A percentile compares a stretch with the other conserved stretches of the same genome.
phyloP scores from a whole-genome alignment of 2,888 invertebrate genomes.

The Habroteleia sp. region DNA sequence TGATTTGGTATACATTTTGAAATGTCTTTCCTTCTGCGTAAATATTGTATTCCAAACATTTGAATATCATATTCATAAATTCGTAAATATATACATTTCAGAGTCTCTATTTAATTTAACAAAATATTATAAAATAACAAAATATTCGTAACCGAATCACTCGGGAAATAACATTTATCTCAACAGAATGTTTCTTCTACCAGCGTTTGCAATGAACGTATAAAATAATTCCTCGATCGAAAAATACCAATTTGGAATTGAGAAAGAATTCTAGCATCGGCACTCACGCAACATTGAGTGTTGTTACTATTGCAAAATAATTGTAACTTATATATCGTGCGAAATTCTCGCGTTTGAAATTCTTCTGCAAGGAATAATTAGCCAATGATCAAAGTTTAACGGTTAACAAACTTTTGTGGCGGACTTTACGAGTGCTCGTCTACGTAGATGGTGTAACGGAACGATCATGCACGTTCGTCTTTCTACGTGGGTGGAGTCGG shows the following conservation, averaged over 20 bases:
- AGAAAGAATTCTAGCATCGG: constrained; percentile 20
- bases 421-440: constrained; percentile 36
- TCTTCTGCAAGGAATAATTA: constrained; percentile 33
- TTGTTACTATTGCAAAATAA: constrained; percentile 38
- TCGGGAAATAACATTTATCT: too few relatives aligned
- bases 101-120: too few relatives aligned
- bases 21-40: too few relatives aligned
- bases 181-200: too few relatives aligned
- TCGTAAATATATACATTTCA: too few relatives aligned
- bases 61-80: too few relatives aligned
- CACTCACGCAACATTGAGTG: constrained; percentile 13
- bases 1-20: too few relatives aligned
- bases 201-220: too few relatives aligned
- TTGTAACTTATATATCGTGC: constrained; percentile 35
- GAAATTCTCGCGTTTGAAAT: constrained; percentile 35
- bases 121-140: too few relatives aligned
- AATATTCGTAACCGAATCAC: too few relatives aligned
- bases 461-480: constrained; percentile 66
- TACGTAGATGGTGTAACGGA: constrained; percentile 42
- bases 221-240: background rate
- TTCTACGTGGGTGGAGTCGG: constrained; percentile 72
- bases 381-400: constrained; percentile 41
- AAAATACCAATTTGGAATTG: constrained; percentile 9
- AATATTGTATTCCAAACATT: too few relatives aligned
- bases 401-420: constrained; percentile 31